Evolutionary conservation across 2,113 vertebrate species (phyloP).

Genomic region (Todiramphus chloris): DNA sequence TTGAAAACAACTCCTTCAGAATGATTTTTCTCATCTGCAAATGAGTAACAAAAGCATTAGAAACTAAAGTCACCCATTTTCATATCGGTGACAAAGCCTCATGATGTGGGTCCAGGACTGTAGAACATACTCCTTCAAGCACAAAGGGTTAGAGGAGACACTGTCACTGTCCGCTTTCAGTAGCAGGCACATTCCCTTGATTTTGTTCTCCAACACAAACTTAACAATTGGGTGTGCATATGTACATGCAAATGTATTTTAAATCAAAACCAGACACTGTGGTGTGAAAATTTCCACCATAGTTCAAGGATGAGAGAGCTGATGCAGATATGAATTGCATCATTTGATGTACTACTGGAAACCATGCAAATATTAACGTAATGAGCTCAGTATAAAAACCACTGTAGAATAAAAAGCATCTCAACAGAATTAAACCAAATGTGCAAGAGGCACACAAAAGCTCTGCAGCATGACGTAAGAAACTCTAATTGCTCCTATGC

Average conservation of each 20-base stretch:
- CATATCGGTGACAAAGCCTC: not conserved
- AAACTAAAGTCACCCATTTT: not conserved
- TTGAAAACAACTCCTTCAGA: not conserved
- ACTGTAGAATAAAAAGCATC: not conserved
- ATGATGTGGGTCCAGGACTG: not conserved
- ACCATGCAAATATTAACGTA: not conserved
- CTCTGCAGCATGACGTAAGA: not conserved
- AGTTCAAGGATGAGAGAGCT: not conserved
- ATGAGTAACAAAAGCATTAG: not conserved
- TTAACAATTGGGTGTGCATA: not conserved
- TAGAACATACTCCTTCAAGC: not conserved
- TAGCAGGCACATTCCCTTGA: not conserved
- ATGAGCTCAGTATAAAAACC: not conserved
- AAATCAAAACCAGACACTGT: constrained; percentile 13
- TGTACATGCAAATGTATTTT: not conserved
- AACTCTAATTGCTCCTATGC: not conserved
- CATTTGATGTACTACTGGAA: constrained; percentile 1
- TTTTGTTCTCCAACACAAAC: not conserved
- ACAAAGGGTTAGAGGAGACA: not conserved
- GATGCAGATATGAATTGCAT: not conserved
- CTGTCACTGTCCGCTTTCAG: not conserved
- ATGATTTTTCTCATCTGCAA: not conserved
- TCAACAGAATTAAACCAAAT: not conserved
- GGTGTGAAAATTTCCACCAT: not conserved
- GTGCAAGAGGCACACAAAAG: not conserved